Evolutionary conservation across 2,797 vertebrate genomes (phyloP), one percentile per base, ranked within the genome.

Genomic region (Gymnocypris eckloni): DNA sequence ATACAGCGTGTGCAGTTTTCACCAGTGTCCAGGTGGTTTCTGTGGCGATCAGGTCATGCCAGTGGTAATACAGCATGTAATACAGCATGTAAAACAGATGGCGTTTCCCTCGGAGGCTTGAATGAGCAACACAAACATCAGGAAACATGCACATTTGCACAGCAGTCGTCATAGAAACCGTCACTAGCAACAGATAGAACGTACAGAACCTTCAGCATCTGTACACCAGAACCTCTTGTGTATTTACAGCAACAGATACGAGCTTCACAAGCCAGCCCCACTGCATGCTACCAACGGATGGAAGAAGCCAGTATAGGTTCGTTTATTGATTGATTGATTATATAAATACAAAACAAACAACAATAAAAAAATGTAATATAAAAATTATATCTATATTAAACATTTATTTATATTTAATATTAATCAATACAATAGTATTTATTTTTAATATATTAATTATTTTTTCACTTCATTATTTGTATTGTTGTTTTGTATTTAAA

Each of bases 81-180:
- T 72, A 59, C 43, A 56, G 28, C 28, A 33, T 33, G 28, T 33
- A 33, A 33, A 79, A 41, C 56, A 54, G 75, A 89, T 37, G 15
- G 76, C 12, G 81, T 59, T 73, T 87, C 81, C 50, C 69, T 43
- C 56, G 3, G 43, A 64, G 50, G 70, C 69, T 86, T 81, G 70
- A 87, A 69, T 66, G 75, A 56, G 64, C 82, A n/a, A 50, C 88
- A 88, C 25, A 88, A 64, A 61, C 59, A n/a, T 61, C 59, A 25
- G n/a, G 59, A 61, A 25, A 89, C 77, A 84, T 56, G 85, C 85
- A 82, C 56, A 81, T 81, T 87, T 52, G 59, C 80, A 87, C 85
- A 81, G 84, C 78, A 56, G 92, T 94, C 92, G 89, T 92, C 91
- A 93, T 93, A 89, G 92, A 80, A 90, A 93, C 91, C 82, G 85